Evolutionary conservation across 2,888 invertebrate species (phyloP).

Genomic region (Epirrhoe tristata): DNA sequence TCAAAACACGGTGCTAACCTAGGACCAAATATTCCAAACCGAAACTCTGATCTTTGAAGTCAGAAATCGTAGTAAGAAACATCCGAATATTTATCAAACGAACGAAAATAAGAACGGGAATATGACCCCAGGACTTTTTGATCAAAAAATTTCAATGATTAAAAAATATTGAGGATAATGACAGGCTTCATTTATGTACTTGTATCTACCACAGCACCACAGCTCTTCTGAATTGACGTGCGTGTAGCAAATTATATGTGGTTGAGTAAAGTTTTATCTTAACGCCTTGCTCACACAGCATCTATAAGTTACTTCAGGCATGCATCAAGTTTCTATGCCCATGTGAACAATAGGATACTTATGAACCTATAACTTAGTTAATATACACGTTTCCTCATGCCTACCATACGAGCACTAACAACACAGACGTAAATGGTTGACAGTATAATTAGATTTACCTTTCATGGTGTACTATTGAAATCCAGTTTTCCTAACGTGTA

Average conservation of each 20-base stretch:
- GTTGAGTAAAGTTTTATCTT: neutral
- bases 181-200: no score
- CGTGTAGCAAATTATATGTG: neutral
- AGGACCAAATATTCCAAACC: no score
- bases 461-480: conserved; percentile 54
- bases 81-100: no score
- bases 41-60: no score
- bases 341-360: conserved; percentile 34
- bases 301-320: conserved; percentile 1
- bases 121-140: no score
- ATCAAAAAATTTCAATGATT: no score
- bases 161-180: no score
- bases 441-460: conserved; percentile 61
- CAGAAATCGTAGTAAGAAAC: no score
- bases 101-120: no score
- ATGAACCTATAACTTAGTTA: conserved; percentile 41
- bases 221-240: no score
- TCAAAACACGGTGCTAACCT: no score
- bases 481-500: conserved; percentile 52
- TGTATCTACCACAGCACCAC: no score
- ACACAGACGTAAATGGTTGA: conserved; percentile 52
- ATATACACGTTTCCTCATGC: conserved; percentile 58
- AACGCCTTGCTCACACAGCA: neutral
- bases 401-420: conserved; percentile 47
- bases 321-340: conserved; percentile 1